Evolutionary conservation across 2,113 vertebrate species (phyloP).

Genomic region (Hassar affinis): DNA sequence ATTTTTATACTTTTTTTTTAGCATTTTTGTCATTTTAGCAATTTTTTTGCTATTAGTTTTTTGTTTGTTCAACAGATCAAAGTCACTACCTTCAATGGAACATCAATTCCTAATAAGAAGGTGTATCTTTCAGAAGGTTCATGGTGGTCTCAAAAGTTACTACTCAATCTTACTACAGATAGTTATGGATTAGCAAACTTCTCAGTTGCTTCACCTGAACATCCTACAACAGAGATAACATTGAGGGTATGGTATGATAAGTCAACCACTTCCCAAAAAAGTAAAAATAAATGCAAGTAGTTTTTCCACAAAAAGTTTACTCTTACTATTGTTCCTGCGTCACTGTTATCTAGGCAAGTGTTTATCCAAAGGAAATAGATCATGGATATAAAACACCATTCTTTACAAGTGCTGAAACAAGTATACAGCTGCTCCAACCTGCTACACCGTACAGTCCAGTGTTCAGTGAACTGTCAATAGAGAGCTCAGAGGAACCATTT

Average conservation of each 20-base stretch:
- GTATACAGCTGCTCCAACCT: background rate
- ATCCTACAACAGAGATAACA: background rate
- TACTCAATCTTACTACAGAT: slow-evolving; percentile 66
- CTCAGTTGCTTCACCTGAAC: slow-evolving; percentile 49
- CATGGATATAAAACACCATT: fast-evolving
- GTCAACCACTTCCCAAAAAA: background rate
- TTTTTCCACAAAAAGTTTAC: background rate
- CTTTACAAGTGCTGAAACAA: background rate
- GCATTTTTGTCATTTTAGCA: background rate
- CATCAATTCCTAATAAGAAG: slow-evolving; percentile 47
- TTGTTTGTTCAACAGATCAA: slow-evolving; percentile 56
- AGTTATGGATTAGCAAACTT: slow-evolving; percentile 61
- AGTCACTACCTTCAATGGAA: slow-evolving; percentile 52
- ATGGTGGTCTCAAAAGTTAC: background rate
- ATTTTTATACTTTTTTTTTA: background rate
- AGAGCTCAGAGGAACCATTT: slow-evolving; percentile 45
- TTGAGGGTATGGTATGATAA: slow-evolving; percentile 56
- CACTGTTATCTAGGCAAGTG: slow-evolving; percentile 51
- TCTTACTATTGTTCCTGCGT: background rate
- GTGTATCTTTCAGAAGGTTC: slow-evolving; percentile 55
- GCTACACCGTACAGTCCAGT: slow-evolving; percentile 44
- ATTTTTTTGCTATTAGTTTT: background rate
- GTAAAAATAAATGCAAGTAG: no score
- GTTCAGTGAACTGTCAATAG: slow-evolving; percentile 60
- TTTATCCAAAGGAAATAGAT: background rate